Evolutionary conservation across 2,797 vertebrate genomes (phyloP).

Genomic region (Amazonetta brasiliensis): DNA sequence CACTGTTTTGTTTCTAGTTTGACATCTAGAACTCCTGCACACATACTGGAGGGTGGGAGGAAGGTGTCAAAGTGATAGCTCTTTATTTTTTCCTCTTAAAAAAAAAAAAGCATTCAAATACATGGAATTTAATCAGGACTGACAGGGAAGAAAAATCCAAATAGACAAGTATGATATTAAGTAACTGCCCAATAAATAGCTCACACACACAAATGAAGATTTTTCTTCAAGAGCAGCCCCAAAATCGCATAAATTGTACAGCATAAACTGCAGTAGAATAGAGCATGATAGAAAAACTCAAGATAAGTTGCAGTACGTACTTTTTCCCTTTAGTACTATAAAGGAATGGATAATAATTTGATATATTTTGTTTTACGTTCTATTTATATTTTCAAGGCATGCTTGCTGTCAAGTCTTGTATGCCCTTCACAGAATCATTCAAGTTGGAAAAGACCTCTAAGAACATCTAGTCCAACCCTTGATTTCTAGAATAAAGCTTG

Average conservation of each 20-base stretch:
- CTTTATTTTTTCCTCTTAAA: not conserved
- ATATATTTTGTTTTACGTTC: not conserved
- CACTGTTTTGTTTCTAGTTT: not conserved
- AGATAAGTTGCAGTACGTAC: not conserved
- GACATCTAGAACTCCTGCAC: conserved; percentile 35
- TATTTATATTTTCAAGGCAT: conserved; percentile 5
- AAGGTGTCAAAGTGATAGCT: not conserved
- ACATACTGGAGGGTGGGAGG: not conserved
- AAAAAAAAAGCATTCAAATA: not conserved
- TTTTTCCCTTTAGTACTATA: not conserved
- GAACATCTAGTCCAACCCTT: not conserved
- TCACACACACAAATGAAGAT: not conserved
- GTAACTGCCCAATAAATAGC: not conserved
- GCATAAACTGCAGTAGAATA: not conserved
- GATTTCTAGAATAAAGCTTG: not conserved
- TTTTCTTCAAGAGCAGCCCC: not conserved
- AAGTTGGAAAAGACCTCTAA: too few relatives aligned
- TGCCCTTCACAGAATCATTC: too few relatives aligned
- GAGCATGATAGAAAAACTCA: not conserved
- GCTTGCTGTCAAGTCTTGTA: not conserved
- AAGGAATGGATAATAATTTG: not conserved
- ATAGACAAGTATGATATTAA: not conserved
- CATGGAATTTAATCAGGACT: not conserved
- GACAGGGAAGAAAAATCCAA: not conserved
- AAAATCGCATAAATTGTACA: not conserved